Base-by-base conservation (phyloP, 2,888 invertebrate species). In the Rhagium mordax region DNA sequence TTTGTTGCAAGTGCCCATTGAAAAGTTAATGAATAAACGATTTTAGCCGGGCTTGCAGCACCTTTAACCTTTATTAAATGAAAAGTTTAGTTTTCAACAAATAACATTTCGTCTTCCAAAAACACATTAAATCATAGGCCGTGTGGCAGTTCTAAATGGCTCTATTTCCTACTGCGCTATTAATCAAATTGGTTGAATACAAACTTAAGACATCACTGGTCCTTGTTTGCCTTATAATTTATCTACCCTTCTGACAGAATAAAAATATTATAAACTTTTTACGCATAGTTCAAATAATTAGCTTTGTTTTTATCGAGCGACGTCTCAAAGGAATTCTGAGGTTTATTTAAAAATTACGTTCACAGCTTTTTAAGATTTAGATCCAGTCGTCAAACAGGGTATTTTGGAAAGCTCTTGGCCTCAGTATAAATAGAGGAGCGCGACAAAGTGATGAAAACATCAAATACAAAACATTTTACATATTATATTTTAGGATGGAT, bases 251-350 rank as follows among this genome's bases (percentile, higher is more conserved):
- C 33, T 33, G 59, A 59, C 33, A 29, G 59, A 27, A 15, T 33
- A 29, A 33, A 59, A 59, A 59, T 59, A 59, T 59, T 27, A 59
- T 41, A 59, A 59, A 59, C 33, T 57, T 59, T 59, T 59, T 59
- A 29, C 18, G 27, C 29, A 33, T 33, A 59, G 16, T 16, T 33
- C n/a, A 59, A 59, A 59, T 59, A 59, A 59, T 59, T 16, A 59
- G 59, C 29, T 59, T 59, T 59, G 59, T 59, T 59, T 59, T 59
- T 59, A 59, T 59, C 33, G 33, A 59, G 18, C 4, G 16, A 33
- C 16, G 18, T 18, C 7, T 29, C 59, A 59, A 59, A 41, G n/a
- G 41, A 41, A 41, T 41, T 41, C 41, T 41, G 41, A n/a, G n/a
- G n/a, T n/a, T n/a, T n/a, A n/a, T n/a, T n/a, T n/a, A n/a, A n/a